Base-by-base conservation (phyloP, 2,113 vertebrate genomes). In the Bubo blakistoni region DNA sequence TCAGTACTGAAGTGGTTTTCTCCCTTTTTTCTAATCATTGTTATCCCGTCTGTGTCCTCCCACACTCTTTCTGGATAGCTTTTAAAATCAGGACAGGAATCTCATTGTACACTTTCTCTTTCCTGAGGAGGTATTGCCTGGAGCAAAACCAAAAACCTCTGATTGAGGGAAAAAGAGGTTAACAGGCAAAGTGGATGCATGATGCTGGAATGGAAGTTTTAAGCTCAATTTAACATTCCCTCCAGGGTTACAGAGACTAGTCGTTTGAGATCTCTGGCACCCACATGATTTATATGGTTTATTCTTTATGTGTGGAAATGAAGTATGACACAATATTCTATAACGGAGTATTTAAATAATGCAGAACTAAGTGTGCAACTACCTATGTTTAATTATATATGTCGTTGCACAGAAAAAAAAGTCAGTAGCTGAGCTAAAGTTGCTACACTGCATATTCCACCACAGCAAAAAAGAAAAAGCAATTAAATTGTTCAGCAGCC, bases 201-300 rank as follows among this genome's bases (percentile, higher is more conserved):
- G 81, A 84, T 82, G 55, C 70, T 54, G 79, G 90, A 95, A 90
- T 73, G 57, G 82, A 93, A 89, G 91, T 95, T 97, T 97, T 96
- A 94, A 92, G 92, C 85, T 97, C 62, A 61, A 87, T 97, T 96
- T 96, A 97, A 29, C 94, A 92, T 95, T 96, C 59, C 26, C 62
- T 92, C 58, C 51, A 65, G 79, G 81, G 76, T 95, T 95, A 80
- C 49, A 86, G 86, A 95, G 49, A 76, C 67, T 61, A 65, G 66
- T 74, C 1, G 6, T 91, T 93, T 88, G 86, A 87, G 80, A 71
- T 93, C 58, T 67, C 66, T 87, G 85, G 70, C 62, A 95, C 63
- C 8, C 40, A 44, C 2, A 4, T 80, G 51, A 92, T 77, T 74
- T 95, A 80, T 65, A 62, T 36, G 36, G 34, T 76, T 96, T 86